Conservation (phyloP, 2,888 invertebrate genomes). For the Tenthredo notha region DNA sequence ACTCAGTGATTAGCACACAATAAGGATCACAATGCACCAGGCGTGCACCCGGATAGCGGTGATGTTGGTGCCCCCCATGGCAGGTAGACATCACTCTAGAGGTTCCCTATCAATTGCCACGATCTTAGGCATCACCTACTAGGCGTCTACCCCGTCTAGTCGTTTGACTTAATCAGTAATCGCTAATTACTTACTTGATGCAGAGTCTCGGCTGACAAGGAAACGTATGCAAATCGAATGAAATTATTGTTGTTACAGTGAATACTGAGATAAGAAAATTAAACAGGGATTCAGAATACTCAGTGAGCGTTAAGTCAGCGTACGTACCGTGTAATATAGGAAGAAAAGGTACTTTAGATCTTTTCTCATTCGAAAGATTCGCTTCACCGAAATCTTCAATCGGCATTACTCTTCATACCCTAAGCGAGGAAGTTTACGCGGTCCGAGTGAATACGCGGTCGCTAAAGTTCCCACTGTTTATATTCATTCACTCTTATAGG, state of each 20-base stretch:
- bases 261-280: conserved; percentile 40
- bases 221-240: conserved; percentile 76
- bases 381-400: conserved; percentile 42
- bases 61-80: conserved; percentile 45
- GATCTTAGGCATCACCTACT: conserved; percentile 63
- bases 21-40: conserved; percentile 60
- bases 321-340: background rate
- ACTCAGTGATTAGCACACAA: conserved; percentile 65
- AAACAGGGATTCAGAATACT: conserved; percentile 38
- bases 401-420: conserved; percentile 8
- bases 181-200: conserved; percentile 77
- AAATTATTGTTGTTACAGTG: conserved; percentile 48
- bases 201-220: conserved; percentile 72
- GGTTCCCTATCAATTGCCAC: conserved; percentile 73
- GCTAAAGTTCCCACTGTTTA: conserved; percentile 32
- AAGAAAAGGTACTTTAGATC: conserved; percentile 47
- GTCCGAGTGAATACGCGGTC: conserved; percentile 25
- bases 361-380: conserved; percentile 25
- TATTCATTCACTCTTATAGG: background rate
- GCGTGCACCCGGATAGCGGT: conserved; percentile 47
- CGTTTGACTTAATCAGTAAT: conserved; percentile 78
- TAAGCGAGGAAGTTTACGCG: background rate
- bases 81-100: conserved; percentile 71
- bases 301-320: conserved; percentile 20
- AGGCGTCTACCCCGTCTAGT: conserved; percentile 63